Conservation (phyloP, 2,888 invertebrate species). For the Apamea anceps region DNA sequence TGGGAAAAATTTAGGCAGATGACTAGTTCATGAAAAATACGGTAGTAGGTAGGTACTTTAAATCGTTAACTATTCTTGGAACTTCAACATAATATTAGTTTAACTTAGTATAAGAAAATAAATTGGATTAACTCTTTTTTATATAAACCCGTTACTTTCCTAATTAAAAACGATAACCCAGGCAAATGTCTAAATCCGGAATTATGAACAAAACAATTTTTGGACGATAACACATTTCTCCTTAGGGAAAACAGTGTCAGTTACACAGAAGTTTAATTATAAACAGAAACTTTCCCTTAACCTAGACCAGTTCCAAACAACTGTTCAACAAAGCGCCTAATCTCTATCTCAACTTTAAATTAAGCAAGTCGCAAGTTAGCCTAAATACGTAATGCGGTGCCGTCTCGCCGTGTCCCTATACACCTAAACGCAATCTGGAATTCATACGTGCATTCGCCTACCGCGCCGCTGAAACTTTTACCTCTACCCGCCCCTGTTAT, state of each 20-base stretch:
- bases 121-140: neutral
- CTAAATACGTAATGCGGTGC: constrained; percentile 59
- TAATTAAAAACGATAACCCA: neutral
- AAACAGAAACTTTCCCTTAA: constrained; percentile 48
- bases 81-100: neutral
- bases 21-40: neutral
- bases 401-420: constrained; percentile 57
- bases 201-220: constrained; percentile 18
- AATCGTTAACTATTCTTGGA: neutral
- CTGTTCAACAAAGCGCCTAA: constrained; percentile 56
- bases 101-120: neutral
- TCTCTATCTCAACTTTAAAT: constrained; percentile 63
- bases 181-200: neutral
- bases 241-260: constrained; percentile 37
- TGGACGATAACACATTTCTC: constrained; percentile 41
- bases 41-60: neutral
- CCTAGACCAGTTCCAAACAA: constrained; percentile 50
- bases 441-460: constrained; percentile 67
- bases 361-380: constrained; percentile 54
- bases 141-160: neutral
- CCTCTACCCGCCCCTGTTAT: constrained; percentile 36
- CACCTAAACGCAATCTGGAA: constrained; percentile 70
- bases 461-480: constrained; percentile 62
- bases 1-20: no score
- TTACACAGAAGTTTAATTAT: constrained; percentile 54